Base-by-base conservation (phyloP, 2,888 invertebrate species). In the Helobdella robusta region DNA sequence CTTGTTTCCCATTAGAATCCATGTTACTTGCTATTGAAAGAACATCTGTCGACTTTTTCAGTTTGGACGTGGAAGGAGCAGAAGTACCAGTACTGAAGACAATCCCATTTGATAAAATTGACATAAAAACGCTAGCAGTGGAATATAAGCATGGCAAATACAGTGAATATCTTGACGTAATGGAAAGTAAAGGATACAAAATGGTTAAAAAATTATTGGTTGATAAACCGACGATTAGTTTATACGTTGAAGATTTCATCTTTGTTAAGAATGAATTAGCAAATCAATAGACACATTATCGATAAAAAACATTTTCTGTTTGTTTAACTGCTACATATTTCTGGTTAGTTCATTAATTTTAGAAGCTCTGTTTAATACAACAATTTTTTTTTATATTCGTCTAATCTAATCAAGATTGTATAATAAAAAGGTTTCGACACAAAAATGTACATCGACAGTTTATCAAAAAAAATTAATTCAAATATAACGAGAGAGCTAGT, bases 1-100 rank as follows among this genome's bases (percentile, higher is more conserved):
- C 88, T 76, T 90, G 89, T 80, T 88, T 89, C 77, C 89, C 90
- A 65, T 82, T 91, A 68, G 88, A 87, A 77, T 89, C 89, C 1
- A 83, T 90, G 69, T 82, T 89, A 77, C 80, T 88, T 73, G 89
- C 89, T 59, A 86, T 86, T 69, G 86, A 87, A 75, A 84, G 85
- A 58, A 83, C 86, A 11, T 81, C 80, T 50, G 83, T 88, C 30
- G 85, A 87, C 79, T 86, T 86, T 75, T 82, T 89, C 71, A 84
- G 86, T 75, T 81, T 90, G 69, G 85, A 84, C 68, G 83, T 85
- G 0, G 80, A 79, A 32, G 81, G 83, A 1, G 77, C 77, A 46
- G 83, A 83, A 73, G 74, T 82, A n/a, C 77, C 80, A 6, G 84
- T 85, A 2, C 78, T 86, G 56, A 78, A 78, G 65, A 84, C 84